Conservation (phyloP, 2,113 vertebrate genomes). For the Saccopteryx bilineata region DNA sequence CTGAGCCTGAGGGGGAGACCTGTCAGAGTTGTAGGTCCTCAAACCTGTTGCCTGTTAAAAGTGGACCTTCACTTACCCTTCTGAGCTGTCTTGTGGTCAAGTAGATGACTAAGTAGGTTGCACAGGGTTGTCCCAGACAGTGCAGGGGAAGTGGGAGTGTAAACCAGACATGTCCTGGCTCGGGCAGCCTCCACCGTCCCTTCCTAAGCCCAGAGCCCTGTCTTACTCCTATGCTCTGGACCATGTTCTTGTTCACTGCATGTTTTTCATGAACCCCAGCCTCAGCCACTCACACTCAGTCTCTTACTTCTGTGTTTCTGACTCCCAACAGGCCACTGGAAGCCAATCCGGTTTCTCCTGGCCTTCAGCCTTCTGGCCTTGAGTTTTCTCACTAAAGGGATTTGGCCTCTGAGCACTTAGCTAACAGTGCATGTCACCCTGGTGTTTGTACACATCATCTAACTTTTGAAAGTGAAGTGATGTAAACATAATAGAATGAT, state of each 20-base stretch:
- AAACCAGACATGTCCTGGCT: background rate
- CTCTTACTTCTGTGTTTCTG: background rate
- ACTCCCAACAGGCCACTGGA: background rate
- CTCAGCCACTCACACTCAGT: background rate
- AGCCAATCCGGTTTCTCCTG: background rate
- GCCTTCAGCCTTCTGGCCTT: background rate
- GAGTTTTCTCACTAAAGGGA: background rate
- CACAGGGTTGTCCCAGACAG: background rate
- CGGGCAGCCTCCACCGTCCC: too few relatives aligned
- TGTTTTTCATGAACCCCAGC: background rate
- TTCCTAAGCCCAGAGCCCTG: background rate
- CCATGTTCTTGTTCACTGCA: background rate
- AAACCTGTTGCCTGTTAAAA: background rate
- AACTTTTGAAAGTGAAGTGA: background rate
- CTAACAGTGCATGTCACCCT: background rate
- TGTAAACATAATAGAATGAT: fast-evolving
- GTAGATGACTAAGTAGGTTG: too few relatives aligned
- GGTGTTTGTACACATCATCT: background rate
- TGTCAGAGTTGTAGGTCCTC: background rate
- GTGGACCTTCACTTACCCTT: background rate
- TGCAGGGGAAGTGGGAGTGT: background rate
- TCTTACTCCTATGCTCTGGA: background rate
- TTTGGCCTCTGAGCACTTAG: background rate
- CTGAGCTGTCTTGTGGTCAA: background rate
- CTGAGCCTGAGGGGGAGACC: background rate